phyloP scores from a whole-genome alignment of 2,888 invertebrate genomes.

The Pyralis farinalis region DNA sequence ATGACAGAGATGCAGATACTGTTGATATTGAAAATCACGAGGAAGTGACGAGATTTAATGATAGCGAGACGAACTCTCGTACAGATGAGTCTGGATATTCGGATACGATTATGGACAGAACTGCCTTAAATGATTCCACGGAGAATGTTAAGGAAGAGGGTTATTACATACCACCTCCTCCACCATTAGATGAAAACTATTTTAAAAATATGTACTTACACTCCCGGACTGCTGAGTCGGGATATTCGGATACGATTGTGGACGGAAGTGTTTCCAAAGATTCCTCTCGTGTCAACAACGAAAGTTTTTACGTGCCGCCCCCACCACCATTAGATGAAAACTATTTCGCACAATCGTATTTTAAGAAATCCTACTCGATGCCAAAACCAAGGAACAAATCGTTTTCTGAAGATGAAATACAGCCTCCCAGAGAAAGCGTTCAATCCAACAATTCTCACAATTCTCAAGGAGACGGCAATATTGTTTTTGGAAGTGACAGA shows the following conservation, averaged over 20 bases:
- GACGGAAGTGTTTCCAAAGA: conserved; percentile 51
- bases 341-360: conserved; percentile 41
- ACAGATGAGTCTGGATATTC: conserved; percentile 74
- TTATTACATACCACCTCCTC: conserved; percentile 59
- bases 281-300: conserved; percentile 43
- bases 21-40: conserved; percentile 35
- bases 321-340: conserved; percentile 68
- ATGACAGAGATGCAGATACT: conserved; percentile 31
- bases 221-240: conserved; percentile 70
- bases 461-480: conserved; percentile 45
- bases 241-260: conserved; percentile 64
- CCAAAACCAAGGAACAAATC: conserved; percentile 25
- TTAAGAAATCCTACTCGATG: conserved; percentile 41
- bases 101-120: conserved; percentile 58
- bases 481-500: conserved; percentile 55
- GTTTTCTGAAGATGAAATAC: conserved; percentile 27
- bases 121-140: conserved; percentile 43
- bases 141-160: conserved; percentile 46
- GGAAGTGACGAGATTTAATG: conserved; percentile 55
- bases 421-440: conserved; percentile 47
- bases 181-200: conserved; percentile 55
- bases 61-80: conserved; percentile 62
- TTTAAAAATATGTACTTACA: conserved; percentile 15
- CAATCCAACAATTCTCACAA: conserved; percentile 42
- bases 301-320: conserved; percentile 49